A percentile compares a stretch with the other conserved stretches of the same genome.
Conservation (phyloP, 1,140 invertebrate genomes). For the Eriocheir sinensis region DNA sequence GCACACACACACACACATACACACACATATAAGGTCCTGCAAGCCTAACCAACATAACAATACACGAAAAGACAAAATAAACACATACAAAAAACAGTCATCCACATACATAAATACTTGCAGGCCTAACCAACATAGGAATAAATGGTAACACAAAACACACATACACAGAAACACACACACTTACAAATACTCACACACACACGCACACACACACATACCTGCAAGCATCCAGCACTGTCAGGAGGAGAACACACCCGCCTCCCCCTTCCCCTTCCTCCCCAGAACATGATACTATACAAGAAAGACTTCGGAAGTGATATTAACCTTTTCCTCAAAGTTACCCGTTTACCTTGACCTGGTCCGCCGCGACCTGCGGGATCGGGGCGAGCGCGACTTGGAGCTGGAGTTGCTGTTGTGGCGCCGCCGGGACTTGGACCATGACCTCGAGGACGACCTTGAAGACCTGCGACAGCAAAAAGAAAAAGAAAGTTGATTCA, state of each 20-base stretch:
- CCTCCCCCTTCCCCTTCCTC: not conserved
- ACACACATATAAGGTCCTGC: not conserved
- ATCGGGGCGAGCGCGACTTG: constrained; percentile 64
- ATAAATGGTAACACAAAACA: no score
- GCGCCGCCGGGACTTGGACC: constrained; percentile 61
- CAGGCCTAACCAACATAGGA: no score
- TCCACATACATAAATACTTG: no score
- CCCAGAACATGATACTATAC: not conserved
- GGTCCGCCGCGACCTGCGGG: constrained; percentile 56
- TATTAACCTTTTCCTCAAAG: constrained; percentile 73
- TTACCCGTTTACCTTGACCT: constrained; percentile 77
- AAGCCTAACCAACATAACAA: no score
- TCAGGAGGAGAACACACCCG: no score
- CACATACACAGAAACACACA: no score
- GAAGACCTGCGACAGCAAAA: constrained; percentile 41
- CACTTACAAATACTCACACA: not conserved
- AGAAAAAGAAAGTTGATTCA: not conserved
- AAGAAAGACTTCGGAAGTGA: constrained; percentile 71
- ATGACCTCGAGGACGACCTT: constrained; percentile 57
- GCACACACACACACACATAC: not conserved
- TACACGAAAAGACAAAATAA: no score
- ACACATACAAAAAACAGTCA: no score
- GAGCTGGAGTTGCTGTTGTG: constrained; percentile 56
- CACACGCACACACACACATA: not conserved
- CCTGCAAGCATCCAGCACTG: no score